Conservation (phyloP, 2,888 invertebrate species). For the Dilophus febrilis region DNA sequence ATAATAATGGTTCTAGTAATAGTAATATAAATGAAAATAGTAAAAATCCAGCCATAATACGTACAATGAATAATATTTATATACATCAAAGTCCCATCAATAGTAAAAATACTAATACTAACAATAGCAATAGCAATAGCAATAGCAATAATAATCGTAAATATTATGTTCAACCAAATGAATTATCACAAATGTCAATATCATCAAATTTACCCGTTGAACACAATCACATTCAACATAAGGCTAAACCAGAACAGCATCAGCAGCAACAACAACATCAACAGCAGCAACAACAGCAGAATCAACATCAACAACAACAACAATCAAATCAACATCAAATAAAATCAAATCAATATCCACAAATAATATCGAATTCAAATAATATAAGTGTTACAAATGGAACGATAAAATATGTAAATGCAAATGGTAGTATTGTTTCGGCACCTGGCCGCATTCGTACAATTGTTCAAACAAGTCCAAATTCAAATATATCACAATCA, state of each 20-base stretch:
- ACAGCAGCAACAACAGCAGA: constrained; percentile 8
- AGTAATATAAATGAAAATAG: no score
- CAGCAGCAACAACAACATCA: constrained; percentile 10
- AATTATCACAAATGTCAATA: not conserved
- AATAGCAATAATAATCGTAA: no score
- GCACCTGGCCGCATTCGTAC: constrained; percentile 15
- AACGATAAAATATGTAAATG: constrained; percentile 29
- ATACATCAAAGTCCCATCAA: no score
- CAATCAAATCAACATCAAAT: not conserved
- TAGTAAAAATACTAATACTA: no score
- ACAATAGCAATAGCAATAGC: no score
- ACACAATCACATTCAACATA: constrained; percentile 7
- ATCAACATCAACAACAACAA: not conserved
- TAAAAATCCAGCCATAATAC: no score
- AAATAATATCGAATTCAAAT: not conserved
- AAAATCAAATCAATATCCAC: not conserved
- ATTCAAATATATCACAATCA: constrained; percentile 6
- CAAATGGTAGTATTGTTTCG: constrained; percentile 28
- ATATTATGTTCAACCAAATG: no score
- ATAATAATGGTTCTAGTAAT: no score
- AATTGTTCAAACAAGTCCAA: constrained; percentile 1
- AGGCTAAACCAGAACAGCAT: constrained; percentile 11
- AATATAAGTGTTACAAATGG: constrained; percentile 4
- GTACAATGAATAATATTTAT: no score
- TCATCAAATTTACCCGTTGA: constrained; percentile 4